A percentile compares a stretch with the other conserved stretches of the same genome.
Evolutionary conservation across 2,113 vertebrate species (phyloP).

Genomic region (Myiopsitta monachus): DNA sequence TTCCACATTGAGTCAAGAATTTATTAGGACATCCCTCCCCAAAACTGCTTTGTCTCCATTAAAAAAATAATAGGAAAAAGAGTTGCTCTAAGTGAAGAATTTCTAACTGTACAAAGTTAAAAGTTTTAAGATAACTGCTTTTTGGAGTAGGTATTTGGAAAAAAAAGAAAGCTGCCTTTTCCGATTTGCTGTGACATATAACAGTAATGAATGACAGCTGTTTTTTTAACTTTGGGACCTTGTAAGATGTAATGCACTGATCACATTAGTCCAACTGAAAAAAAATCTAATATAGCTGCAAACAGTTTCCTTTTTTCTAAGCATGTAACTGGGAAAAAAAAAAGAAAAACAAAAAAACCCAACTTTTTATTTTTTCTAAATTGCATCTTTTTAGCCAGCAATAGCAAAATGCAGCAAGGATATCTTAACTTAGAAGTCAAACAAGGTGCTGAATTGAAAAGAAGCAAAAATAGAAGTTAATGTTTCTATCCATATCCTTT

Average conservation of each 20-base stretch:
- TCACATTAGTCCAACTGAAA: not conserved
- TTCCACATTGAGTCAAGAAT: not conserved
- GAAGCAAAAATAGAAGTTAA: not conserved
- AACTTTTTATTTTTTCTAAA: not conserved
- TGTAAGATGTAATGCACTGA: not conserved
- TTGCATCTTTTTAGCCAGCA: not conserved
- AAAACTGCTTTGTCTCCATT: not conserved
- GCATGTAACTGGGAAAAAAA: accelerated
- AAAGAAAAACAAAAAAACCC: not conserved
- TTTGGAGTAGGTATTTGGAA: not conserved
- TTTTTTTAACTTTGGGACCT: not conserved
- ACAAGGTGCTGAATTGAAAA: not conserved
- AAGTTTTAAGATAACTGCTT: not conserved
- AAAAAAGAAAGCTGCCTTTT: not conserved
- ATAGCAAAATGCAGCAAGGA: not conserved
- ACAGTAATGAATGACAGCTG: not conserved
- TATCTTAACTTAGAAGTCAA: not conserved
- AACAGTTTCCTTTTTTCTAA: not conserved
- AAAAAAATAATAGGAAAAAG: not conserved
- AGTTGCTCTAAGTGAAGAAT: not conserved
- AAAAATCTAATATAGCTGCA: not conserved
- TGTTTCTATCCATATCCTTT: not conserved
- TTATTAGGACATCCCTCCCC: not conserved
- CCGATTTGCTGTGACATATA: not conserved
- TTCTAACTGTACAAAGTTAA: not conserved